Evolutionary conservation across 1,140 invertebrate genomes (phyloP).

Genomic region (Leptinotarsa lineolata): DNA sequence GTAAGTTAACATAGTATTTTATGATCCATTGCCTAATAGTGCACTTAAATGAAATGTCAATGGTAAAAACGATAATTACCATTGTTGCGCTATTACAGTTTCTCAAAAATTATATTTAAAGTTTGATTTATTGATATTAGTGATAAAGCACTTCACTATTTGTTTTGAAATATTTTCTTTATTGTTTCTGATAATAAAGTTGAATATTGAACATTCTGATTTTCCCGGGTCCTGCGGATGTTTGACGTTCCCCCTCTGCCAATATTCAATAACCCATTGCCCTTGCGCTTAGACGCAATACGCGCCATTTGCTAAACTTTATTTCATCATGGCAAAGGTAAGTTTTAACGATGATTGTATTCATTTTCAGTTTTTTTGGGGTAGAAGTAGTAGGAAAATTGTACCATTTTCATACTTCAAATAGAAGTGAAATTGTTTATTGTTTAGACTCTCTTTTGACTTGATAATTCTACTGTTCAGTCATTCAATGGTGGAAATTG

Average conservation of each 20-base stretch:
- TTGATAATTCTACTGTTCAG: background rate
- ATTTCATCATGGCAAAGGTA: constrained; percentile 56
- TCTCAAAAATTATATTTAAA: background rate
- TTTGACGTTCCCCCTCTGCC: constrained; percentile 34
- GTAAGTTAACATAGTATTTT: background rate
- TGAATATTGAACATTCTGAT: constrained; percentile 13
- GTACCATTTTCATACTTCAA: constrained; percentile 6
- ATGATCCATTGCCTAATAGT: background rate
- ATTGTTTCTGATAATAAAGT: background rate
- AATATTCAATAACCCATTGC: constrained; percentile 43
- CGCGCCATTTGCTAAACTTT: constrained; percentile 59
- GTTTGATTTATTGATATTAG: background rate
- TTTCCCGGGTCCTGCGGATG: constrained; percentile 42
- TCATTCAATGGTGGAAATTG: constrained; percentile 24
- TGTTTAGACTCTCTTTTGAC: constrained; percentile 18
- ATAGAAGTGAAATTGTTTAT: background rate
- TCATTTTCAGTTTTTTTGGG: background rate
- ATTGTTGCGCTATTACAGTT: background rate
- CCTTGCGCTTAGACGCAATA: constrained; percentile 50
- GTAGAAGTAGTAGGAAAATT: too few relatives aligned
- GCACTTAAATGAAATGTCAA: background rate
- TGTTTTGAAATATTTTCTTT: background rate
- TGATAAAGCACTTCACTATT: background rate
- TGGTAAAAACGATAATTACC: too few relatives aligned
- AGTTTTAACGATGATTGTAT: constrained; percentile 42